Conservation (phyloP, 2,888 invertebrate genomes). For the Phania funesta region DNA sequence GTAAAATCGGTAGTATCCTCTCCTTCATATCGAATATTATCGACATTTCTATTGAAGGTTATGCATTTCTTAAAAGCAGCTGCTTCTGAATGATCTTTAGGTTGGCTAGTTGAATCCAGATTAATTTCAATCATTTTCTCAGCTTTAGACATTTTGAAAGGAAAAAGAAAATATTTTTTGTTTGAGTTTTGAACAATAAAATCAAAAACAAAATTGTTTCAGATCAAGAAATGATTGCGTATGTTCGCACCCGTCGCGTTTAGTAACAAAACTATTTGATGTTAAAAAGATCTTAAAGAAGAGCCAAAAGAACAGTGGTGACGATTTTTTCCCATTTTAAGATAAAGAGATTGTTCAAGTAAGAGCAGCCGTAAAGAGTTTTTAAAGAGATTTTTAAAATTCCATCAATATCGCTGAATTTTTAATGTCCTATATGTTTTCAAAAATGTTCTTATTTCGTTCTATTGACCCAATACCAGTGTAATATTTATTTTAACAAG, state of each 20-base stretch:
- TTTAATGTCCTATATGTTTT: background rate
- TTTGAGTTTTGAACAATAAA: background rate
- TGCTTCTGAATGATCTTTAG: constrained; percentile 44
- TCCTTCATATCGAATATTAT: constrained; percentile 32
- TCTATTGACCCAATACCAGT: too few species aligned
- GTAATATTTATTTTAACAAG: too few species aligned
- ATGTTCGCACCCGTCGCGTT: constrained; percentile 39
- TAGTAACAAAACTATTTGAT: constrained; percentile 37
- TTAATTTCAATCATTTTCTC: constrained; percentile 72
- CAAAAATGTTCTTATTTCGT: too few species aligned
- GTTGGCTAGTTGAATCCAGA: constrained; percentile 69
- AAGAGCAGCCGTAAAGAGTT: background rate
- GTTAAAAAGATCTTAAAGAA: background rate
- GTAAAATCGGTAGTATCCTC: constrained; percentile 35
- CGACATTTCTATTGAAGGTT: constrained; percentile 45
- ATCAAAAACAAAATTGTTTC: background rate
- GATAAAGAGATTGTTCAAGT: background rate
- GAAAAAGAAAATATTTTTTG: background rate
- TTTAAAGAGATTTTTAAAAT: background rate
- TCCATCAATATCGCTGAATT: background rate
- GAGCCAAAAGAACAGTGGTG: constrained; percentile 15
- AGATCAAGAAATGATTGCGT: constrained; percentile 4
- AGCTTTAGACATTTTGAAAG: constrained; percentile 52
- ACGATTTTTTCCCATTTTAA: constrained; percentile 6
- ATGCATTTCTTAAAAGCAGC: constrained; percentile 36